Evolutionary conservation across 2,888 invertebrate species (phyloP).

Genomic region (Gibbula magus): DNA sequence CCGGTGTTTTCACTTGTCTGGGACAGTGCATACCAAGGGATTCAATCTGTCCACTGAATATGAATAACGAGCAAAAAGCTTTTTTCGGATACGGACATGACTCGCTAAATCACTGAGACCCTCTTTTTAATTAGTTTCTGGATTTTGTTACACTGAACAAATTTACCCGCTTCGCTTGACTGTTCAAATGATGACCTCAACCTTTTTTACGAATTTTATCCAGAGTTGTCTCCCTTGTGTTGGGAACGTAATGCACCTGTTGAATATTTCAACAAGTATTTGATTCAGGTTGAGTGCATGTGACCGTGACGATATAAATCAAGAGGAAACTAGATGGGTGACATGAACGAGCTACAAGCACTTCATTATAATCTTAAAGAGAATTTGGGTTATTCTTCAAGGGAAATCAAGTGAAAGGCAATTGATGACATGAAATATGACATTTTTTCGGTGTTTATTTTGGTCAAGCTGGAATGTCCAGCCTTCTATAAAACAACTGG

Average conservation of each 20-base stretch:
- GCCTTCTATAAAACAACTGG: too few relatives aligned
- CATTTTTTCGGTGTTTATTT: too few relatives aligned
- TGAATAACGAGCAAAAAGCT: slow-evolving; percentile 4
- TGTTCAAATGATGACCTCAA: background rate
- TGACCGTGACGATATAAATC: background rate
- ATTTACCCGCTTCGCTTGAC: background rate
- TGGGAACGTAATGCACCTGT: too few relatives aligned
- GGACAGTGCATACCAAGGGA: background rate
- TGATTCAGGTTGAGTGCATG: background rate
- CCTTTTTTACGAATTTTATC: background rate
- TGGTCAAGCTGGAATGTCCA: too few relatives aligned
- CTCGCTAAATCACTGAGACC: slow-evolving; percentile 1
- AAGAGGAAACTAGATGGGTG: background rate
- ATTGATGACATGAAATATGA: too few relatives aligned
- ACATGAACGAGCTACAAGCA: background rate
- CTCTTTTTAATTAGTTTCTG: slow-evolving; percentile 2
- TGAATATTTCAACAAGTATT: too few relatives aligned
- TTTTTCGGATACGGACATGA: background rate
- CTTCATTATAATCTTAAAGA: background rate
- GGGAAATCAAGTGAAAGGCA: too few relatives aligned
- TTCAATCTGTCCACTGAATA: slow-evolving; percentile 4
- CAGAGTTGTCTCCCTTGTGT: background rate
- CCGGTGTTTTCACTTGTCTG: background rate
- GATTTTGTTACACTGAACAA: slow-evolving; percentile 10
- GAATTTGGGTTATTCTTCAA: too few relatives aligned